Percentiles rank a stretch among this genome's conserved stretches.
Evolutionary conservation across 2,797 vertebrate genomes (phyloP).

Genomic region (Neosilurus mollespiculum): DNA sequence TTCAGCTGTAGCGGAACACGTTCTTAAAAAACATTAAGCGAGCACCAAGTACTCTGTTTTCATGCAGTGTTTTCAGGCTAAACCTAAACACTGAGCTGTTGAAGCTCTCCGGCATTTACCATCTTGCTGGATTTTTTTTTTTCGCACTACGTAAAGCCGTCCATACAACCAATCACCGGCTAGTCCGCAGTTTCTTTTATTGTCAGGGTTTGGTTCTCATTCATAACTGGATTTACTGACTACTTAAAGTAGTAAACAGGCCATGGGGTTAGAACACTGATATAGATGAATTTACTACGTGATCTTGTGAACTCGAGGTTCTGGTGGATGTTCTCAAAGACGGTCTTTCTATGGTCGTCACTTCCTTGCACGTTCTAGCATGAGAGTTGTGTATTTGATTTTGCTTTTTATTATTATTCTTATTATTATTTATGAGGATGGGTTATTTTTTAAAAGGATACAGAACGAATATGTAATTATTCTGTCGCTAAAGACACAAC

Average conservation of each 20-base stretch:
- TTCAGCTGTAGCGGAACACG: neutral
- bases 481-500: neutral
- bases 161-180: neutral
- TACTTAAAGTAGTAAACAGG: neutral
- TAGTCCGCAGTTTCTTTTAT: neutral
- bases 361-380: slow-evolving; percentile 37
- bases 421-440: neutral
- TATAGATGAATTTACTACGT: slow-evolving; percentile 6
- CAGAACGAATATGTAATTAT: slow-evolving; percentile 1
- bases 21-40: neutral
- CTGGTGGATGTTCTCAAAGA: slow-evolving; percentile 34
- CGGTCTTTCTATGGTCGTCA: neutral
- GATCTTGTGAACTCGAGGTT: neutral
- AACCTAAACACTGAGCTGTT: neutral
- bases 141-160: neutral
- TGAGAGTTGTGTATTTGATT: neutral
- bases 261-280: neutral
- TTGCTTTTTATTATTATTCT: neutral
- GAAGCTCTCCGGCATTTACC: neutral
- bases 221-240: neutral
- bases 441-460: neutral
- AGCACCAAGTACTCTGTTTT: neutral
- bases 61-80: slow-evolving; percentile 4
- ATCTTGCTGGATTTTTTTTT: neutral
- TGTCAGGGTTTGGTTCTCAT: neutral